A percentile compares a stretch with the other conserved stretches of the same genome.
Conservation (phyloP, 2,888 invertebrate genomes). For the Epicampocera succincta region DNA sequence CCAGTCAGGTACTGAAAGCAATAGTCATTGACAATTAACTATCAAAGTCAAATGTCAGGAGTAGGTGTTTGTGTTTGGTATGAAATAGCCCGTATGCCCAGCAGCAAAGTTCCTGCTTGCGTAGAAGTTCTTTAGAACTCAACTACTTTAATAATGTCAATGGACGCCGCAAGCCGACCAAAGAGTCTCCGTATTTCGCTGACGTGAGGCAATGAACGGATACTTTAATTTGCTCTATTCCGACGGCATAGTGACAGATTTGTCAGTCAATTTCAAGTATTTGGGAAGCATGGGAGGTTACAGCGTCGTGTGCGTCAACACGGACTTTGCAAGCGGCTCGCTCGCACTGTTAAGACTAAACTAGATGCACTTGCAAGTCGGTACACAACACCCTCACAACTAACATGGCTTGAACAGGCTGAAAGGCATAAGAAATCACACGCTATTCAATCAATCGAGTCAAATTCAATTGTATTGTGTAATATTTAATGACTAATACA, state of each 20-base stretch:
- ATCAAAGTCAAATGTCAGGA: conserved; percentile 55
- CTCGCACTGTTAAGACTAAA: not conserved
- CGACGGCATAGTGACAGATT: not conserved
- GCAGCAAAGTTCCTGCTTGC: conserved; percentile 66
- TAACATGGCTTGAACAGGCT: conserved; percentile 68
- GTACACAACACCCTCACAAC: conserved; percentile 43
- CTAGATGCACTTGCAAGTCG: conserved; percentile 46
- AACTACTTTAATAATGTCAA: conserved; percentile 71
- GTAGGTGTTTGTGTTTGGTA: conserved; percentile 72
- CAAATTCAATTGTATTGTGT: too few relatives aligned
- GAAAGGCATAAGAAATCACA: conserved; percentile 26
- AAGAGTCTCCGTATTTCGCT: conserved; percentile 70
- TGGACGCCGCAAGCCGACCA: conserved; percentile 42
- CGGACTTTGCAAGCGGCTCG: conserved; percentile 54
- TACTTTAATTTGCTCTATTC: conserved; percentile 69
- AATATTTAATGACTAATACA: too few relatives aligned
- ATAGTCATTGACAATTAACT: not conserved
- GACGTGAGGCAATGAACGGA: conserved; percentile 70
- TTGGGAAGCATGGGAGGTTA: conserved; percentile 44
- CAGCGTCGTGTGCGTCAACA: conserved; percentile 71
- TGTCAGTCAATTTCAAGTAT: conserved; percentile 71
- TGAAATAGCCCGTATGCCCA: conserved; percentile 69
- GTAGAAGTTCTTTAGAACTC: conserved; percentile 67
- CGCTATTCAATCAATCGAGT: not conserved
- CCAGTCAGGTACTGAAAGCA: conserved; percentile 34